These are phyloP conservation scores for Ondatra zibethicus DNA, from an alignment of 2,113 vertebrate genomes.

Conservation along the genomic window DNA sequence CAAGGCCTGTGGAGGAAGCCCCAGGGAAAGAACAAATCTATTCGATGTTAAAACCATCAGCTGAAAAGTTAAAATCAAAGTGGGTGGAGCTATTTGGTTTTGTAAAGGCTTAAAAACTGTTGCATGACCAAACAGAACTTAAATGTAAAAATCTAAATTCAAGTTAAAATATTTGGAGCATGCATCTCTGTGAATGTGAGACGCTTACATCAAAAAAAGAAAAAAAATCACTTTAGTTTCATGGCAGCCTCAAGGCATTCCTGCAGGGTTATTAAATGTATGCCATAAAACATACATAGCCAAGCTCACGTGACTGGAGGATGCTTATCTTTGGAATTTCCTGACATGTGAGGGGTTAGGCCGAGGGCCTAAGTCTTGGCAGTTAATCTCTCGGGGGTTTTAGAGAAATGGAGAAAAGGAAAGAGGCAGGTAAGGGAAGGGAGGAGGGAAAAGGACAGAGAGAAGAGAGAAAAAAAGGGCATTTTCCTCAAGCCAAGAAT, in stretches of 20 bases:
- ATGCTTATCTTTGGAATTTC: constrained; percentile 78
- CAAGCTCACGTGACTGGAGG: constrained; percentile 27
- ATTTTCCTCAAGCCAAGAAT: neutral
- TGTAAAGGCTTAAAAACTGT: constrained; percentile 39
- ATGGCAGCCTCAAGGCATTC: neutral
- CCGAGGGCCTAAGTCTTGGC: neutral
- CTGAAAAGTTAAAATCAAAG: constrained; percentile 30
- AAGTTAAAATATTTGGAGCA: constrained; percentile 6
- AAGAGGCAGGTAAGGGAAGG: neutral
- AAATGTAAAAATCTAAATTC: constrained; percentile 19
- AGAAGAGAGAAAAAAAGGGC: neutral
- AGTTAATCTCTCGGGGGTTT: constrained; percentile 72
- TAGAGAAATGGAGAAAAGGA: constrained; percentile 43
- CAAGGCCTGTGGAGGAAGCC: neutral
- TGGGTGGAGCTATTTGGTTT: constrained; percentile 33
- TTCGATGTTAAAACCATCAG: constrained; percentile 4
- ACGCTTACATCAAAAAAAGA: neutral
- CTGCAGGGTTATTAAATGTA: constrained; percentile 21
- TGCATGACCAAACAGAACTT: neutral
- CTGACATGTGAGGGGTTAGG: constrained; percentile 60
- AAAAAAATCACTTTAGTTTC: neutral
- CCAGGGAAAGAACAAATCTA: neutral
- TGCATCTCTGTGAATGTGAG: neutral
- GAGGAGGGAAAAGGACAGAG: neutral
- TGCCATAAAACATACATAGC: constrained; percentile 16